Evolutionary conservation across 1,140 invertebrate species (phyloP), one percentile per base, ranked within the genome.

Genomic region (Halictus rubicundus): DNA sequence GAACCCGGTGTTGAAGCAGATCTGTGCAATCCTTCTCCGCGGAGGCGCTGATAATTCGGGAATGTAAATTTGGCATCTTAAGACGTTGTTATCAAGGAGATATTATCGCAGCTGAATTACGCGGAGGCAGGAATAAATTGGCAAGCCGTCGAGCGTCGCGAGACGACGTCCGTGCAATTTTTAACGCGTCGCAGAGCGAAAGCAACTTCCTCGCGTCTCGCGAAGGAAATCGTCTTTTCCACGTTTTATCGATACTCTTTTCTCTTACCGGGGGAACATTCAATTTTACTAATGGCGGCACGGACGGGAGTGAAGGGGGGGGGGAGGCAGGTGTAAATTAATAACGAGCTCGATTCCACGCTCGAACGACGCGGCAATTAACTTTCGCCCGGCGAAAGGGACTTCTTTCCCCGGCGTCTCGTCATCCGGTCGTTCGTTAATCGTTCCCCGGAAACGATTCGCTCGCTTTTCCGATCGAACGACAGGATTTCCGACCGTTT

Each of bases 261-360:
- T 25, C 14, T 19, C 27, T 25, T 14, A 14, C 27, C 25, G 16
- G 23, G 8, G 25, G 59, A 16, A 7, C 9, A 9, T 71, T 25
- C 37, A 32, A 25, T 71, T 60, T 60, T 21, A 7, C 54, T 42
- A 71, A 60, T 60, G 37, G n/a, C n/a, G 42, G 12, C 1, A 4
- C 16, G 8, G 14, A 0, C 19, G n/a, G 10, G 10, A 9, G n/a
- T 10, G 32, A 6, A 0, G 2, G n/a, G 7, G 6, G 0, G 54
- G 7, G 7, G 21, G 54, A 9, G 19, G 54, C 6, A 9, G n/a
- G 9, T 42, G 54, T 60, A 39, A 42, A 71, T 59, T 60, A 71
- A 71, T 71, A 71, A 60, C 32, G 37, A 71, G 69, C 69, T 60
- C 37, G 37, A 71, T 71, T 71, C n/a, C 69, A 60, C 16, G 32